These are phyloP conservation scores for Lathamus discolor DNA, from an alignment of 2,113 vertebrate species.

Conservation along the genomic window DNA sequence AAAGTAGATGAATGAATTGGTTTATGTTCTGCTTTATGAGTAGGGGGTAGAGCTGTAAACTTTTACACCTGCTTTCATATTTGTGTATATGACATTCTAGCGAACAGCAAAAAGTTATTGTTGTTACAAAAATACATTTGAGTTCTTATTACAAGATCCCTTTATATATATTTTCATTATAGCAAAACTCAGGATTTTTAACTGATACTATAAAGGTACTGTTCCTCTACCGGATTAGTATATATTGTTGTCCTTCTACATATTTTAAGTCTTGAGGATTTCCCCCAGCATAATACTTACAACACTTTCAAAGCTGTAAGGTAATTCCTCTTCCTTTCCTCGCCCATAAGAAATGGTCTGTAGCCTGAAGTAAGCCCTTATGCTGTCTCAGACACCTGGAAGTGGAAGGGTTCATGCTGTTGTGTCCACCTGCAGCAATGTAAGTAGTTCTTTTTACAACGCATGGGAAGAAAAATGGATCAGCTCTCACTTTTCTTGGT, in stretches of 20 bases:
- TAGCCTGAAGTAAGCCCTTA: not conserved
- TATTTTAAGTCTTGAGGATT: not conserved
- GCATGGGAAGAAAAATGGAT: not conserved
- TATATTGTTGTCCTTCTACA: not conserved
- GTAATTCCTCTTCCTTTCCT: not conserved
- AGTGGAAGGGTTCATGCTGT: not conserved
- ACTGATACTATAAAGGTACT: not conserved
- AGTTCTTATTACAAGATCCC: not conserved
- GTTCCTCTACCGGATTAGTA: not conserved
- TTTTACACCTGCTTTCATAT: conserved; percentile 21
- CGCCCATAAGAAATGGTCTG: not conserved
- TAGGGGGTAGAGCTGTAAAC: not conserved
- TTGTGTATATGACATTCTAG: not conserved
- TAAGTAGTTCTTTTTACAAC: not conserved
- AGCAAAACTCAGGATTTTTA: not conserved
- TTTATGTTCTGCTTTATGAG: conserved; percentile 1
- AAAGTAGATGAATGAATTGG: conserved; percentile 30
- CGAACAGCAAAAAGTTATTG: not conserved
- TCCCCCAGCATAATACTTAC: not conserved
- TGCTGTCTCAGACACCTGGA: not conserved
- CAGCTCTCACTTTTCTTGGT: not conserved
- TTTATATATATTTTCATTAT: not conserved
- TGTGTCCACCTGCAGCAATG: not conserved
- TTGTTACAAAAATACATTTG: not conserved
- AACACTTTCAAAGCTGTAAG: not conserved